Evolutionary conservation across 2,888 invertebrate species (phyloP).

Genomic region (Megastigmus dorsalis): DNA sequence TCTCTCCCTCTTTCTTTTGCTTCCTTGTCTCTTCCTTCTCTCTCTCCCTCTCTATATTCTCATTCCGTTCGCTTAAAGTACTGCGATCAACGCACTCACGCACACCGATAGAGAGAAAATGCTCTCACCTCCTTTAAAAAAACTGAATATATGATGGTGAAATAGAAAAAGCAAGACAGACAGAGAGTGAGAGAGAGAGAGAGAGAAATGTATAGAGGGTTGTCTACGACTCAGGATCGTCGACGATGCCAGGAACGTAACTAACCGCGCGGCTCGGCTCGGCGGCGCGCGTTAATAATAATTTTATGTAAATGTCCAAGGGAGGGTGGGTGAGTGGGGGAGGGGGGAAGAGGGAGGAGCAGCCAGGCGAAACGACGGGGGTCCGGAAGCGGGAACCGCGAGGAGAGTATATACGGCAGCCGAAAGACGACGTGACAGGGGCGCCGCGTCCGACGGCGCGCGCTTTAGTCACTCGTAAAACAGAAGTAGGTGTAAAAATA

Average conservation of each 20-base stretch:
- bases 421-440: slow-evolving; percentile 2
- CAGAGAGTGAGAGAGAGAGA: background rate
- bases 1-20: slow-evolving; percentile 38
- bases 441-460: slow-evolving; percentile 19
- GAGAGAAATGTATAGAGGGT: background rate
- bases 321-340: slow-evolving; percentile 39
- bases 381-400: slow-evolving; percentile 54
- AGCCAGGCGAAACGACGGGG: slow-evolving; percentile 45
- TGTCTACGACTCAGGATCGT: slow-evolving; percentile 20
- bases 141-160: background rate
- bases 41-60: slow-evolving; percentile 44
- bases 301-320: slow-evolving; percentile 68
- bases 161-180: slow-evolving; percentile 13
- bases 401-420: slow-evolving; percentile 5
- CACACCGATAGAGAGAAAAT: slow-evolving; percentile 28
- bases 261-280: slow-evolving; percentile 55
- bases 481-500: slow-evolving; percentile 67
- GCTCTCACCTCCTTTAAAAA: slow-evolving; percentile 42
- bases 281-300: slow-evolving; percentile 65
- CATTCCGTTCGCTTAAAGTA: slow-evolving; percentile 39
- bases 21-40: slow-evolving; percentile 44
- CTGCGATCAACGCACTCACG: background rate
- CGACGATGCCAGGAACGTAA: slow-evolving; percentile 59
- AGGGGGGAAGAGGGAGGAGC: slow-evolving; percentile 18
- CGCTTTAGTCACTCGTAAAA: slow-evolving; percentile 65